A percentile compares a stretch with the other conserved stretches of the same genome.
These are phyloP conservation scores for Microplitis deprimator DNA, from an alignment of 2,888 invertebrate genomes.

Conservation along the genomic window DNA sequence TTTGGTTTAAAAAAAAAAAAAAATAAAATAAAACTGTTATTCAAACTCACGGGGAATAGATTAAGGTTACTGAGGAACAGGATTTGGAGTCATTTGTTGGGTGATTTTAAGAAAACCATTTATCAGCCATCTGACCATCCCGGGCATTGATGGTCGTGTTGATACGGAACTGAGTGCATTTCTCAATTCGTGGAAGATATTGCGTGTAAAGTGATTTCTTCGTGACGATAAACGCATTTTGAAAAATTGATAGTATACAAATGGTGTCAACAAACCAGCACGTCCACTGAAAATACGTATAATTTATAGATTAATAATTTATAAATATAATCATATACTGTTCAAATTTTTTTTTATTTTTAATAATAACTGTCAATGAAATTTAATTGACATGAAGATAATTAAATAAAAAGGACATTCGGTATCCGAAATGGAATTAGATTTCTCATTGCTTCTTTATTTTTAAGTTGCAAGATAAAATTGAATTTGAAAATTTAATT, in stretches of 20 bases:
- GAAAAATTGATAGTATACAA: constrained; percentile 97
- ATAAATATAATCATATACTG: neutral
- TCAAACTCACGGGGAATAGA: neutral
- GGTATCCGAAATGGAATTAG: no score
- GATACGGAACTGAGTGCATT: constrained; percentile 80
- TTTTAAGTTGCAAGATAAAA: no score
- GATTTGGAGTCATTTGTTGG: constrained; percentile 85
- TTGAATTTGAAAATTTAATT: no score
- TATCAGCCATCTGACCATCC: constrained; percentile 76
- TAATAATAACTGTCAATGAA: no score
- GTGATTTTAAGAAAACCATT: constrained; percentile 79
- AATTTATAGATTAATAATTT: constrained; percentile 42
- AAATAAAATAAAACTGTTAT: neutral
- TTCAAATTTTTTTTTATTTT: no score
- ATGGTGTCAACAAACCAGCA: constrained; percentile 91
- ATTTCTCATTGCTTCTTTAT: no score
- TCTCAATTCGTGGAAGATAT: constrained; percentile 91
- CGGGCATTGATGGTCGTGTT: constrained; percentile 80
- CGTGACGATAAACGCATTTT: constrained; percentile 92
- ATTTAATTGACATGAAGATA: no score
- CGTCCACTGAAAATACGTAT: constrained; percentile 80
- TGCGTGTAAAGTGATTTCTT: constrained; percentile 96
- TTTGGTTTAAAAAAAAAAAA: neutral
- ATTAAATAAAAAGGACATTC: no score
- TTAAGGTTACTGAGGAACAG: constrained; percentile 60